Evolutionary conservation across 92 coral and sea anemone genomes (phyloP).

Genomic region (Parazoanthus swiftii): DNA sequence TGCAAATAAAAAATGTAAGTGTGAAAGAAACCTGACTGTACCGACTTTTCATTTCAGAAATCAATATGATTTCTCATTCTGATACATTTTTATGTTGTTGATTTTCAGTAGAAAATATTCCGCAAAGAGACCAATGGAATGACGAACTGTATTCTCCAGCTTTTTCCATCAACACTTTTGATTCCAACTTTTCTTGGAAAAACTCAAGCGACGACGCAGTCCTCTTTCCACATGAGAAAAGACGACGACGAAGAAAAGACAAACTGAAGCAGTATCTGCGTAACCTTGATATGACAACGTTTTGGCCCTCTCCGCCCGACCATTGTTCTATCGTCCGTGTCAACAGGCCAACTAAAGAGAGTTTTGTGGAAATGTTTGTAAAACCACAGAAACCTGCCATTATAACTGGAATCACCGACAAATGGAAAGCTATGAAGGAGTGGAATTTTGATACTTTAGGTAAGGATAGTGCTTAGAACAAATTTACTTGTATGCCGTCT

Average conservation of each 20-base stretch:
- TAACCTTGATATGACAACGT: slow-evolving; percentile 46
- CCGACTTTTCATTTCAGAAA: no score
- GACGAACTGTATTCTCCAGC: slow-evolving; percentile 3
- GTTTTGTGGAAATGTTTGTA: slow-evolving; percentile 56
- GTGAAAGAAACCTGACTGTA: no score
- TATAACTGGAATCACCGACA: slow-evolving; percentile 70
- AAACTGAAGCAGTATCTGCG: slow-evolving; percentile 47
- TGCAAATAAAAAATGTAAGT: no score
- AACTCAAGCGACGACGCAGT: slow-evolving; percentile 39
- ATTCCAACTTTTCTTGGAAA: slow-evolving; percentile 17
- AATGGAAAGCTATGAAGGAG: slow-evolving; percentile 61
- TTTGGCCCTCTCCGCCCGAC: slow-evolving; percentile 46
- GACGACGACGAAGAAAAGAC: slow-evolving; percentile 50
- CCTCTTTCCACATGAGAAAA: slow-evolving; percentile 66
- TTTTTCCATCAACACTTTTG: background rate
- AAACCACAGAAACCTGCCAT: slow-evolving; percentile 67
- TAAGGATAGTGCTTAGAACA: slow-evolving; percentile 20
- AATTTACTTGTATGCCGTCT: background rate
- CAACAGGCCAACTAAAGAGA: slow-evolving; percentile 64
- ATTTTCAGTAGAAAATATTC: background rate
- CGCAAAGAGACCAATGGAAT: background rate
- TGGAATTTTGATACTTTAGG: slow-evolving; percentile 79
- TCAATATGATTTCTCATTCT: no score
- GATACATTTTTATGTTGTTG: background rate
- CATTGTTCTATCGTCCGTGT: slow-evolving; percentile 63